phyloP scores from a whole-genome alignment of 2,797 vertebrate species.

The Esox masquinongy region DNA sequence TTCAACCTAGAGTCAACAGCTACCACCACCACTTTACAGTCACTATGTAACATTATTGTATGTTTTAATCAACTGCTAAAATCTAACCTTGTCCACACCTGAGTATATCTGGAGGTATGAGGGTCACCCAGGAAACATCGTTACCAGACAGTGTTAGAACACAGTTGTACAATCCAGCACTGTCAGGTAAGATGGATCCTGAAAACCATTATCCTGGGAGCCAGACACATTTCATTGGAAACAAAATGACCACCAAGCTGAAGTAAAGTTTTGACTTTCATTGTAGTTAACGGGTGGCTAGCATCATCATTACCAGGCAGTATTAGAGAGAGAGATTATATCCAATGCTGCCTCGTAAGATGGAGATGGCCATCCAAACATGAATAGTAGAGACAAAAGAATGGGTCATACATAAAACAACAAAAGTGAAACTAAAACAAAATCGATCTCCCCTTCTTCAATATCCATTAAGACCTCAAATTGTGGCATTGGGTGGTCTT shows the following conservation, averaged over 20 bases:
- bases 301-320: conserved; percentile 99
- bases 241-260: not conserved
- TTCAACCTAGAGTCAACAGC: not conserved
- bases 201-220: conserved; percentile 78
- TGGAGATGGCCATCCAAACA: conserved; percentile 84
- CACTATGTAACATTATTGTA: not conserved
- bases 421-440: conserved; percentile 1
- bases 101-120: conserved; percentile 68
- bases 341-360: conserved; percentile 99
- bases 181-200: conserved; percentile 62
- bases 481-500: not conserved
- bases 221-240: conserved; percentile 58
- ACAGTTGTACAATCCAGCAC: conserved; percentile 93
- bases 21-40: not conserved
- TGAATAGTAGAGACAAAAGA: conserved; percentile 9
- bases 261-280: conserved; percentile 34
- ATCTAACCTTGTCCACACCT: conserved; percentile 65
- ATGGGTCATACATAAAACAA: not conserved
- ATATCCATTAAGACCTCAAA: not conserved
- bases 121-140: conserved; percentile 96
- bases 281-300: conserved; percentile 76
- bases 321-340: conserved; percentile 94
- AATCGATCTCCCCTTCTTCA: not conserved
- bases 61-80: not conserved
- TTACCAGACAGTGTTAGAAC: conserved; percentile 99